These are phyloP conservation scores for Alouatta palliata DNA, from an alignment of 2,113 vertebrate species.

Conservation along the genomic window DNA sequence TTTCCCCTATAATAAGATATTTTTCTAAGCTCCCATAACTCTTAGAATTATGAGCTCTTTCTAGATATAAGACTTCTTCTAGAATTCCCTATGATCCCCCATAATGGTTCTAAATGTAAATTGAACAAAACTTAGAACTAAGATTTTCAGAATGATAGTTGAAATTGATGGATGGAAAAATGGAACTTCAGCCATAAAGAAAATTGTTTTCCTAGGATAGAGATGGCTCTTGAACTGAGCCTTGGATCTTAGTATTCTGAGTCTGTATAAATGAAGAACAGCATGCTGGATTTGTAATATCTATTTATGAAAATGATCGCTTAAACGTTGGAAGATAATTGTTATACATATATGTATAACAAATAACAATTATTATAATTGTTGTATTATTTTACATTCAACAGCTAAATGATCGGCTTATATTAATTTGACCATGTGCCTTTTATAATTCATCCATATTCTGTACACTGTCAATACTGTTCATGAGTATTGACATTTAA, in stretches of 20 bases:
- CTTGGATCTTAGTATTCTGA: background rate
- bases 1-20: background rate
- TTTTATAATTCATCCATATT: background rate
- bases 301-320: background rate
- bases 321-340: background rate
- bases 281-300: background rate
- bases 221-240: background rate
- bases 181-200: background rate
- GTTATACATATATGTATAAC: no score
- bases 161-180: background rate
- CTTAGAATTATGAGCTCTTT: background rate
- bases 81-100: background rate
- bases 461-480: background rate
- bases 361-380: background rate
- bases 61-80: background rate
- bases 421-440: background rate
- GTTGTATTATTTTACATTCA: background rate
- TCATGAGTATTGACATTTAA: background rate
- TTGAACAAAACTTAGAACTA: constrained; percentile 2
- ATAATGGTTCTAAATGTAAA: background rate
- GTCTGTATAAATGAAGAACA: background rate
- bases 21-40: background rate
- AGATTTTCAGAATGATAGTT: background rate
- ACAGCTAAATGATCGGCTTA: background rate
- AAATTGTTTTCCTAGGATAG: background rate